Percentiles rank a stretch among this genome's conserved stretches.
Evolutionary conservation across 2,797 vertebrate species (phyloP).

Genomic region (Myotis pilosus): DNA sequence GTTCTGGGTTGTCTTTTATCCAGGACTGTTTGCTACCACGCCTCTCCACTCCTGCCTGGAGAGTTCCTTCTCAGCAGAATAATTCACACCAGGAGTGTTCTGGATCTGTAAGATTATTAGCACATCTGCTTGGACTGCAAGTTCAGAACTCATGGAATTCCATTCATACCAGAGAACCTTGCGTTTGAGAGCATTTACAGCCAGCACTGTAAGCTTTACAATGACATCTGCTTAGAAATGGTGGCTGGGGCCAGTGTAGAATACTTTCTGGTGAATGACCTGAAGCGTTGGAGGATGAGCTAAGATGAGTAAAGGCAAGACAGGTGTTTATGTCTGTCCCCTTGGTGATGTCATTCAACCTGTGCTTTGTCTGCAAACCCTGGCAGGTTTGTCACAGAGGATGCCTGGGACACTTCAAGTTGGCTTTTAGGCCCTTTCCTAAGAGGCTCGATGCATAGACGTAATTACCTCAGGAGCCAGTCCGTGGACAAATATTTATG

Average conservation of each 20-base stretch:
- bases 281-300: not conserved
- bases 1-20: not conserved
- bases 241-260: not conserved
- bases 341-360: not conserved
- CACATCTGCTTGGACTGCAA: not conserved
- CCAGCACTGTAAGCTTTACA: not conserved
- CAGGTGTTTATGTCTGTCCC: no score
- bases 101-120: not conserved
- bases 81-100: not conserved
- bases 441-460: not conserved
- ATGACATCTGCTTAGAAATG: not conserved
- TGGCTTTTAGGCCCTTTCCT: not conserved
- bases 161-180: not conserved
- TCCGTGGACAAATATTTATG: not conserved
- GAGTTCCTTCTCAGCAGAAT: not conserved
- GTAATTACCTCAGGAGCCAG: not conserved
- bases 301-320: not conserved
- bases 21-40: not conserved
- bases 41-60: not conserved
- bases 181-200: not conserved
- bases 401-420: not conserved
- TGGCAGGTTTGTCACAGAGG: not conserved
- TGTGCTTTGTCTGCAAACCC: not conserved
- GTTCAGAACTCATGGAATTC: not conserved
- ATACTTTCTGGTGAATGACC: not conserved